These are phyloP conservation scores for Beroe ovata DNA, from an alignment of 37 sponge, comb jelly and placozoan species.

Conservation along the genomic window DNA sequence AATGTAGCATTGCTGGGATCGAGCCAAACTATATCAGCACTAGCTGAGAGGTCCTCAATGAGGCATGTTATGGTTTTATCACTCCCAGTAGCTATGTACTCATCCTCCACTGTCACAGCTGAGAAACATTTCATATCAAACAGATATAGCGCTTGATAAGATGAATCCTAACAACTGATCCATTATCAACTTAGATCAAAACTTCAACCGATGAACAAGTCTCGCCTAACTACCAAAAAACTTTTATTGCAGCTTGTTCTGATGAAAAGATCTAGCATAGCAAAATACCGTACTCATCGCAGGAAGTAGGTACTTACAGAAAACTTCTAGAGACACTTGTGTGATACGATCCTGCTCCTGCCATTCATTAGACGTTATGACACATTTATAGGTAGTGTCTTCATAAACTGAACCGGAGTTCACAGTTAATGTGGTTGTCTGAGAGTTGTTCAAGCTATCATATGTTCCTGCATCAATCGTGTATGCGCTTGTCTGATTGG, in stretches of 20 bases:
- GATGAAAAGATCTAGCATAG: too few relatives aligned
- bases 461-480: not conserved
- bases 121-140: too few relatives aligned
- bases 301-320: not conserved
- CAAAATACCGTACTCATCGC: too few relatives aligned
- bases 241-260: too few relatives aligned
- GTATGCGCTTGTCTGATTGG: not conserved
- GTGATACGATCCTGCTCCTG: not conserved
- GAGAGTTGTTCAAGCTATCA: not conserved
- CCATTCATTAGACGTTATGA: slow-evolving; percentile 2
- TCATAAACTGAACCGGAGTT: not conserved
- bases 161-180: too few relatives aligned
- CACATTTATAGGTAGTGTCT: slow-evolving; percentile 12
- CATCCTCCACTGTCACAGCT: not conserved
- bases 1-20: not conserved
- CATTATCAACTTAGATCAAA: too few relatives aligned
- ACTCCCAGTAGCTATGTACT: not conserved
- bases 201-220: too few relatives aligned
- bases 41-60: not conserved
- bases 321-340: not conserved
- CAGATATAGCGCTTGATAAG: too few relatives aligned
- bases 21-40: not conserved
- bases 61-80: not conserved
- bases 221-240: too few relatives aligned
- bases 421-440: slow-evolving; percentile 12